phyloP scores from a whole-genome alignment of 2,888 invertebrate species.

The Lepidochrysops patricia region DNA sequence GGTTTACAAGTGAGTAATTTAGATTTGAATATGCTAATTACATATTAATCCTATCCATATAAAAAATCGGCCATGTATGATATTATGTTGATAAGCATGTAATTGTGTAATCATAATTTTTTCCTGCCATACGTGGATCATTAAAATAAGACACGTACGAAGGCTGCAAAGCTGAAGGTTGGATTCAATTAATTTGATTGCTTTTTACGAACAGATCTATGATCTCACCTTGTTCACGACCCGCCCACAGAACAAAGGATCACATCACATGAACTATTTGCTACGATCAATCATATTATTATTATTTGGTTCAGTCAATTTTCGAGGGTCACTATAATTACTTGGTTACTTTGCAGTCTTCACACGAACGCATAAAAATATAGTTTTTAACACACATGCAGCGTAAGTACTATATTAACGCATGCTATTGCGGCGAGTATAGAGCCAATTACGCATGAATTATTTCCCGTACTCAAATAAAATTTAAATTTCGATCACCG shows the following conservation, averaged over 20 bases:
- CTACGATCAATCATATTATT: neutral
- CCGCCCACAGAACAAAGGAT: neutral
- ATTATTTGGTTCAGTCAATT: neutral
- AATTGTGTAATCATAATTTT: neutral
- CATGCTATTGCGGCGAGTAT: too few species aligned
- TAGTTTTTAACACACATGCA: neutral
- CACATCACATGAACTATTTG: neutral
- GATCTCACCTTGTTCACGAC: conserved; percentile 8
- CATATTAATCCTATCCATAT: neutral
- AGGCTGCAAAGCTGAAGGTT: neutral
- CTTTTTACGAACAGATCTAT: conserved; percentile 6
- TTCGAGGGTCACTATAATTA: neutral
- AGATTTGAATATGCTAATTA: conserved; percentile 1
- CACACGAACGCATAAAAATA: neutral
- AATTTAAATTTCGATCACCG: too few species aligned
- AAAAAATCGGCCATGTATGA: neutral
- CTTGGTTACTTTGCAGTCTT: too few species aligned
- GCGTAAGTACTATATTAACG: too few species aligned
- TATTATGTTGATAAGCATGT: conserved; percentile 1
- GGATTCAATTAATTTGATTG: conserved; percentile 9
- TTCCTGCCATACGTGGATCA: neutral
- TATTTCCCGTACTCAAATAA: too few species aligned
- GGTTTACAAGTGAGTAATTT: neutral
- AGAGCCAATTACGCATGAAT: too few species aligned
- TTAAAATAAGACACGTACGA: conserved; percentile 11